Base-by-base conservation (phyloP, 2,888 invertebrate species). In the Tortrix viridana region DNA sequence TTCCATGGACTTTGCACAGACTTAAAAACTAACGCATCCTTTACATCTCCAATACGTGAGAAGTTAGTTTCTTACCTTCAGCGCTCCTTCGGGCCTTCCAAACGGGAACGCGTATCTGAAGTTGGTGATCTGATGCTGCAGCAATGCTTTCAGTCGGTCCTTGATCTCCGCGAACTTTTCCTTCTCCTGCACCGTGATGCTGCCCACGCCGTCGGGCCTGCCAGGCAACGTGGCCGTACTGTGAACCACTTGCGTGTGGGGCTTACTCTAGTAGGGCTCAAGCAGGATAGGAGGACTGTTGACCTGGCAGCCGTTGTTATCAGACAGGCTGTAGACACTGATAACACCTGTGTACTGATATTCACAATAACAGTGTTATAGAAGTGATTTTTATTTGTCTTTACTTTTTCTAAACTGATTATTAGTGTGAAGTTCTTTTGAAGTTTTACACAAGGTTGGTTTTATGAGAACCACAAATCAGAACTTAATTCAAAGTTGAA, bases 101-200 rank as follows among this genome's bases (percentile, higher is more conserved):
- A 99, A 99, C 67, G 99, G 99, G 93, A 99, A 99, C 82, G 98
- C 98, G 84, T 96, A 99, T 91, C 98, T 96, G 93, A 99, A 99
- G 94, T 99, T 98, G 23, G 99, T 99, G 79, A 99, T 99, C 94
- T 99, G 99, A 89, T 98, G 96, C 90, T 99, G 99, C 72, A 99
- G 93, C 70, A 99, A 93, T 75, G 97, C 95, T 78, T 98, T 95
- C 71, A 99, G 93, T 68, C 99, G 94, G 81, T 99, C 99, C 87
- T 99, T 99, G 80, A 99, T 97, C 85, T 98, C 98, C 67, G 98
- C 97, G 85, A 99, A 99, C 85, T 97, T 98, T 80, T 98, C 98
- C 87, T 98, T 98, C 88, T 99, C 99, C 84, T 98, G 98, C 77
- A 98, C 96, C 12, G 99, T 98, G 79, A 99, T 99, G 81, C 99